A percentile compares a stretch with the other conserved stretches of the same genome.
Evolutionary conservation across 2,113 vertebrate species (phyloP).

Genomic region (Tor tambroides): DNA sequence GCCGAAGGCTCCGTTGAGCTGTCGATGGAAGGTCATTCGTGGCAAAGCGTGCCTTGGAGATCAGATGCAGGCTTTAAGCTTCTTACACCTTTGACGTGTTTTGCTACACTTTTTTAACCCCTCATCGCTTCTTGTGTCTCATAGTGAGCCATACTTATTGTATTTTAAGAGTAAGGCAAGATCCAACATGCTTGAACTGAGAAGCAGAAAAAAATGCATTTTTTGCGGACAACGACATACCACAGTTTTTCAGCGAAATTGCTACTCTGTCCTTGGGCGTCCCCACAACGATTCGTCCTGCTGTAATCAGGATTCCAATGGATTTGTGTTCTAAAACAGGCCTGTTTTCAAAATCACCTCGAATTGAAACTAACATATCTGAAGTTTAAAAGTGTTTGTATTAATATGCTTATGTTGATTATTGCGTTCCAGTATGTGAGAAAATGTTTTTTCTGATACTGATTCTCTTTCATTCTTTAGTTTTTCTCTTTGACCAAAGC

Average conservation of each 20-base stretch:
- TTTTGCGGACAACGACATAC: conserved; percentile 45
- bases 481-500: not conserved
- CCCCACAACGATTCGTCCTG: conserved; percentile 1
- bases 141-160: not conserved
- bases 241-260: conserved; percentile 35
- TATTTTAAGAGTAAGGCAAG: conserved; percentile 22
- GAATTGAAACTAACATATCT: not conserved
- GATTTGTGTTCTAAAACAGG: not conserved
- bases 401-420: not conserved
- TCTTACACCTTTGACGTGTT: not conserved
- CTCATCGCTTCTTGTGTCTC: not conserved
- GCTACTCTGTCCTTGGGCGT: conserved; percentile 31
- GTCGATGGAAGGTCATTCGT: not conserved
- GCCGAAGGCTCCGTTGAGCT: not conserved
- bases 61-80: not conserved
- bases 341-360: conserved; percentile 30
- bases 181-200: conserved; percentile 6
- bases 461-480: not conserved
- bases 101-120: not conserved
- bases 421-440: not conserved
- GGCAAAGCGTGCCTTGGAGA: not conserved
- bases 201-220: conserved; percentile 27
- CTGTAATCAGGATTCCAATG: conserved; percentile 29
- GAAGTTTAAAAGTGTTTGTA: conserved; percentile 21
- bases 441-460: not conserved